Percentiles rank a stretch among this genome's conserved stretches.
These are phyloP conservation scores for Troides oblongomaculatus DNA, from an alignment of 2,888 invertebrate species.

Conservation along the genomic window DNA sequence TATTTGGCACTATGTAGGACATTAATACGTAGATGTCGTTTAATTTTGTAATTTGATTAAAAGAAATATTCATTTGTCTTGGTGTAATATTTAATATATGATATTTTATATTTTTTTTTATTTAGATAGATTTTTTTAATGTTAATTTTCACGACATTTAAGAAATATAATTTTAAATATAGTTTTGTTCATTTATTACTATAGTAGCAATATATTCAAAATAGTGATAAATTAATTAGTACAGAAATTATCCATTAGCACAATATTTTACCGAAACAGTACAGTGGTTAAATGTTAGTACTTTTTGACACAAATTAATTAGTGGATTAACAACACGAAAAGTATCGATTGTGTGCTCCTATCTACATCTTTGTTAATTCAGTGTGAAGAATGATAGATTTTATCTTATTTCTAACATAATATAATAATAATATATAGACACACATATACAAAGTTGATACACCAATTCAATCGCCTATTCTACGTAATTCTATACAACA, in stretches of 20 bases:
- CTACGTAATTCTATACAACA: constrained; percentile 5
- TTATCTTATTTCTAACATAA: constrained; percentile 3
- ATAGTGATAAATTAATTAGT: constrained; percentile 5
- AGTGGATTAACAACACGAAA: constrained; percentile 2
- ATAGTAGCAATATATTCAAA: constrained; percentile 17
- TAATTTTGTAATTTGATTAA: constrained; percentile 8
- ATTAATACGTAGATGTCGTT: neutral
- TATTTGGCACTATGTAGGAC: constrained; percentile 6
- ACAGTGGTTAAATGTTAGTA: no score
- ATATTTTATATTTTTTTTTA: constrained; percentile 10
- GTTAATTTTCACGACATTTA: constrained; percentile 17
- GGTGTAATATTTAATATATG: neutral
- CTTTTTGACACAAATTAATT: constrained; percentile 1
- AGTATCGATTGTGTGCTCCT: constrained; percentile 13
- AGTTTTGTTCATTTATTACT: constrained; percentile 8
- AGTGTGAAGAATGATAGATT: constrained; percentile 12
- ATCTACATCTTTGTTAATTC: constrained; percentile 6
- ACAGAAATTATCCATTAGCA: neutral
- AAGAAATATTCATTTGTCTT: neutral
- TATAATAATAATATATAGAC: constrained; percentile 1
- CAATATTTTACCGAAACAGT: neutral
- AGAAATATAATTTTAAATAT: constrained; percentile 16
- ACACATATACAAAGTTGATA: constrained; percentile 10
- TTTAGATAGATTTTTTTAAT: constrained; percentile 7
- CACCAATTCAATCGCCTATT: constrained; percentile 8